Conservation (phyloP, 2,113 vertebrate species). For the Hemibagrus wyckioides region DNA sequence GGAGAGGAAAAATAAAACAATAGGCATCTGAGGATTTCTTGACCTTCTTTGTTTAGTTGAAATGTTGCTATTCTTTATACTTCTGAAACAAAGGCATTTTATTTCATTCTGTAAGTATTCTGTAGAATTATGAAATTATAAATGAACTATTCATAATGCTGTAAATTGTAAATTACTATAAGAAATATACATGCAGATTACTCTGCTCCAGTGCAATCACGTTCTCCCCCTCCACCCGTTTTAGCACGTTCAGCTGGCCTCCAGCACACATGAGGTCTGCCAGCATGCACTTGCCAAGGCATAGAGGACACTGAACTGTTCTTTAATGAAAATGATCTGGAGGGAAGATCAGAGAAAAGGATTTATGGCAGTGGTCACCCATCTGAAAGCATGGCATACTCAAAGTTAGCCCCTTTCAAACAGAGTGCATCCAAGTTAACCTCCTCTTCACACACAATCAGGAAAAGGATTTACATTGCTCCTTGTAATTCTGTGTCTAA, state of each 20-base stretch:
- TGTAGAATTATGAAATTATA: slow-evolving; percentile 39
- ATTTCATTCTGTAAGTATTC: slow-evolving; percentile 62
- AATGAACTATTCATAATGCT: too few species aligned
- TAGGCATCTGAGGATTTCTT: slow-evolving; percentile 55
- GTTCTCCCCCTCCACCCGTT: not conserved
- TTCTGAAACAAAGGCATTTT: slow-evolving; percentile 63
- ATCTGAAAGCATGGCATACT: slow-evolving; percentile 66
- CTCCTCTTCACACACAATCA: slow-evolving; percentile 21
- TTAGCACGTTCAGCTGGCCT: slow-evolving; percentile 66
- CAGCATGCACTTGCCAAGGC: slow-evolving; percentile 66
- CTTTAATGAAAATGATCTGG: slow-evolving; percentile 70
- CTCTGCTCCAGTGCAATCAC: slow-evolving; percentile 43
- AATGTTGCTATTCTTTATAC: slow-evolving; percentile 60
- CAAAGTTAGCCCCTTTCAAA: slow-evolving; percentile 55
- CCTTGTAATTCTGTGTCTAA: slow-evolving; percentile 25
- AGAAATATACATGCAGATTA: slow-evolving; percentile 33
- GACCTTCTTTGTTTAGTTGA: slow-evolving; percentile 60
- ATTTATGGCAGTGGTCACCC: slow-evolving; percentile 67
- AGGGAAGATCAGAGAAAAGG: slow-evolving; percentile 66
- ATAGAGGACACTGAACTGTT: slow-evolving; percentile 70
- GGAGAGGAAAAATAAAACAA: slow-evolving; percentile 59
- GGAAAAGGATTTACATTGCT: slow-evolving; percentile 34
- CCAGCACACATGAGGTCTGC: slow-evolving; percentile 62
- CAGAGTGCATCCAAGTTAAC: slow-evolving; percentile 32
- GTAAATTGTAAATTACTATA: not conserved